Percentiles rank a stretch among this genome's conserved stretches.
phyloP scores from a whole-genome alignment of 2,888 invertebrate species.

The Eupithecia subfuscata region DNA sequence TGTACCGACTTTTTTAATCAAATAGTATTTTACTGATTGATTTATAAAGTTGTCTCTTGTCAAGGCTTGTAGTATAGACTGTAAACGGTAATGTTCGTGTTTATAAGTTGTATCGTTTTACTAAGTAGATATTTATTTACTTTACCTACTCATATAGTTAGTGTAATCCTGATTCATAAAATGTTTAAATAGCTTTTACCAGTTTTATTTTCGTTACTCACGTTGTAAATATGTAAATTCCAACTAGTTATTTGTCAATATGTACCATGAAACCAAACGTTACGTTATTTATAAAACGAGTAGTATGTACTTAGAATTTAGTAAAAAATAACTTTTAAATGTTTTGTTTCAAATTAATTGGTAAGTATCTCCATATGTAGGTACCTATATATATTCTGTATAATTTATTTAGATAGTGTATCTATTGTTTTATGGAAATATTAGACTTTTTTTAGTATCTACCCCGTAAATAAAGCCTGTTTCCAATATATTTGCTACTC shows the following conservation, averaged over 20 bases:
- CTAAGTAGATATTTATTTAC: slow-evolving; percentile 74
- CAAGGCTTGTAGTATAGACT: background rate
- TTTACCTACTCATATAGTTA: slow-evolving; percentile 58
- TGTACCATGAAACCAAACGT: slow-evolving; percentile 81
- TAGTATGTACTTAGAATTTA: slow-evolving; percentile 80
- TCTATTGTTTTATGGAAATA: slow-evolving; percentile 71
- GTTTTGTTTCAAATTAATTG: background rate
- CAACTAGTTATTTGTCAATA: slow-evolving; percentile 76
- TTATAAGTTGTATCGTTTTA: slow-evolving; percentile 50
- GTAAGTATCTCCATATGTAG: background rate
- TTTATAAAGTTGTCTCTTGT: background rate
- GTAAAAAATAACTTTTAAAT: slow-evolving; percentile 65
- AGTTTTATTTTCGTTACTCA: slow-evolving; percentile 71
- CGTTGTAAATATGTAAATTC: slow-evolving; percentile 83
- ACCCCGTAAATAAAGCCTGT: slow-evolving; percentile 79
- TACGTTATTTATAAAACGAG: slow-evolving; percentile 59
- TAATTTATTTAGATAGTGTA: slow-evolving; percentile 55
- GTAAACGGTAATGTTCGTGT: slow-evolving; percentile 18
- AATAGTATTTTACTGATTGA: background rate
- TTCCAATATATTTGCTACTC: slow-evolving; percentile 61
- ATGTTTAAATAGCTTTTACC: slow-evolving; percentile 68
- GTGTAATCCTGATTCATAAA: slow-evolving; percentile 40
- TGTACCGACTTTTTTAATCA: background rate
- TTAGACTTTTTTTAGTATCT: slow-evolving; percentile 71
- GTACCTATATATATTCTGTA: slow-evolving; percentile 59